Base-by-base conservation (phyloP, 2,797 vertebrate species). In the Lates japonicus region DNA sequence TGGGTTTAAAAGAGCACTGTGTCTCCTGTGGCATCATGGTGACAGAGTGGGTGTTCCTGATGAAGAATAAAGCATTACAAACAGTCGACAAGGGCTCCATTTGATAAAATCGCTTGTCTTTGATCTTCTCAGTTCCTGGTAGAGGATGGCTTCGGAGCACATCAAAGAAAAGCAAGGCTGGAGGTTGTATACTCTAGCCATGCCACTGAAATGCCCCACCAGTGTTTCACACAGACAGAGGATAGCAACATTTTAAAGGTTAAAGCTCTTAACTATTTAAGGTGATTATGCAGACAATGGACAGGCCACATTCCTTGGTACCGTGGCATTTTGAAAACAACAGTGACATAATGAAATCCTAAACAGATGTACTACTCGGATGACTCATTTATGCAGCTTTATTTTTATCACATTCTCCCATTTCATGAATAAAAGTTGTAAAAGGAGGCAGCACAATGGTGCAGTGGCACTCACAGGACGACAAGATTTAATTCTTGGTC, bases 1-100 rank as follows among this genome's bases (percentile, higher is more conserved):
- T 90, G 88, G 94, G 90, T 95, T 95, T 94, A 94, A 95, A 95
- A 93, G 93, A 95, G 93, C 92, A 91, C 90, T 66, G 85, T 71
- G 84, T 89, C 87, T 85, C 87, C 81, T 52, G 83, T 88, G 88
- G 90, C 85, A 88, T 92, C 82, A 37, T 8, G 70, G 84, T 80
- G 89, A 88, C 90, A 83, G 87, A 74, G 81, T 87, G 91, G 90
- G 91, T 93, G 89, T 89, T 92, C 78, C 84, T 86, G 80, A 89
- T 88, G 84, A 93, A 87, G 88, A 91, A 88, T 75, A 85, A 90
- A 88, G 88, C 88, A 77, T 90, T 87, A 80, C 87, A 92, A 91
- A 92, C 81, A 84, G 83, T 87, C 76, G 74, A 93, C 92, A 93
- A 90, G 88, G 87, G 87, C 88, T 82, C 72, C 77, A 87, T 94